Conservation (phyloP, 2,888 invertebrate genomes). For the Conistra vaccinii region DNA sequence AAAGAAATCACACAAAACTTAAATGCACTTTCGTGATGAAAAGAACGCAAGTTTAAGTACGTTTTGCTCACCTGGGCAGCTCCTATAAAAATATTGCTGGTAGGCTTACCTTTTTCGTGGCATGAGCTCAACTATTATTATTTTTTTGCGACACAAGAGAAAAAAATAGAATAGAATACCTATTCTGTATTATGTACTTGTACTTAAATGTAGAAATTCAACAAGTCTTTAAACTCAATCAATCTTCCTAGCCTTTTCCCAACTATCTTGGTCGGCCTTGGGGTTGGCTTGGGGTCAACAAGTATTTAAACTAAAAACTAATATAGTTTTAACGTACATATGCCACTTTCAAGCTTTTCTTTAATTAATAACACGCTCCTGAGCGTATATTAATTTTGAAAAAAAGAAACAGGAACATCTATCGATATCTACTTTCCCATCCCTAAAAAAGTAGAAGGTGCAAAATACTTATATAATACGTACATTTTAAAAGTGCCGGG, state of each 20-base stretch:
- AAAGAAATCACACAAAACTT: neutral
- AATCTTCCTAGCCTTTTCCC: too few relatives aligned
- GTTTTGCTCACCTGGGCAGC: neutral
- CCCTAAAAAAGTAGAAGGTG: constrained; percentile 55
- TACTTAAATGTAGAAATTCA: too few relatives aligned
- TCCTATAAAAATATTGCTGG: neutral
- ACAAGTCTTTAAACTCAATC: too few relatives aligned
- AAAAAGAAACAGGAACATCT: neutral
- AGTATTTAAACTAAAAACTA: too few relatives aligned
- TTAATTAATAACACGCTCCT: neutral
- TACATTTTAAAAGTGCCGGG: constrained; percentile 63
- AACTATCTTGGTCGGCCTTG: too few relatives aligned
- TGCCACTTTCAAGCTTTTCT: neutral
- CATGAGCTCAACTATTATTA: neutral
- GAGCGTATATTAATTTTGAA: neutral
- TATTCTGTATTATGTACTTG: too few relatives aligned
- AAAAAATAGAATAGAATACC: too few relatives aligned
- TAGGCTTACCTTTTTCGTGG: neutral
- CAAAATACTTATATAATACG: constrained; percentile 64
- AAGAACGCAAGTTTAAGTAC: neutral
- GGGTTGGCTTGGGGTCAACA: too few relatives aligned
- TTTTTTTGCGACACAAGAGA: neutral
- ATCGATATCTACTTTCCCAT: constrained; percentile 26
- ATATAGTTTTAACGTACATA: too few relatives aligned
- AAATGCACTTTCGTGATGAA: neutral